A percentile compares a stretch with the other conserved stretches of the same genome.
These are phyloP conservation scores for Pristionchus exspectatus DNA, from an alignment of 2,888 invertebrate genomes.

Conservation along the genomic window DNA sequence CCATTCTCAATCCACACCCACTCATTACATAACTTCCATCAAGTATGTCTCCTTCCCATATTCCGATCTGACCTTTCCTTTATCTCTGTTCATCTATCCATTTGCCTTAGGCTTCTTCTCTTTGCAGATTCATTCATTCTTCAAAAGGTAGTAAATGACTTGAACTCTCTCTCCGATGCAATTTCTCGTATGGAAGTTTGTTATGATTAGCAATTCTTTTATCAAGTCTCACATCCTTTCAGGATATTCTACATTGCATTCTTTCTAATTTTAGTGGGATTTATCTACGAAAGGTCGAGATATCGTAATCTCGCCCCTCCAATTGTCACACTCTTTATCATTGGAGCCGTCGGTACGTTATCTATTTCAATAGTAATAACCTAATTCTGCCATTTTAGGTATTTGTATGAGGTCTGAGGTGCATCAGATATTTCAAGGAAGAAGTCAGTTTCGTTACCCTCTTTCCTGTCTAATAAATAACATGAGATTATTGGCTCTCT, in stretches of 20 bases:
- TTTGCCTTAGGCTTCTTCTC: constrained; percentile 4
- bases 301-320: constrained; percentile 29
- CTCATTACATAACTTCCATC: constrained; percentile 31
- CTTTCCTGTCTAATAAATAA: neutral
- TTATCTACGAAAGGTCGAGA: constrained; percentile 3
- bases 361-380: neutral
- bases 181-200: constrained; percentile 39
- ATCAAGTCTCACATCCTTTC: neutral
- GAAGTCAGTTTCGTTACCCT: neutral
- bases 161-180: constrained; percentile 30
- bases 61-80: constrained; percentile 14
- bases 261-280: neutral
- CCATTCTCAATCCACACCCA: neutral
- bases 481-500: neutral
- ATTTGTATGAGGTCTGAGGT: constrained; percentile 17
- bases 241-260: constrained; percentile 43
- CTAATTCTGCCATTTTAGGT: neutral
- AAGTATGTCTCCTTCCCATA: neutral
- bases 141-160: constrained; percentile 26
- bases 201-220: neutral
- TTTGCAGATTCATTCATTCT: neutral
- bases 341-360: constrained; percentile 26
- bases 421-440: constrained; percentile 33
- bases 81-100: neutral
- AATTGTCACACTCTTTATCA: constrained; percentile 9